Percentiles rank a stretch among this genome's conserved stretches.
Evolutionary conservation across 2,888 invertebrate species (phyloP).

Genomic region (Belgica antarctica): DNA sequence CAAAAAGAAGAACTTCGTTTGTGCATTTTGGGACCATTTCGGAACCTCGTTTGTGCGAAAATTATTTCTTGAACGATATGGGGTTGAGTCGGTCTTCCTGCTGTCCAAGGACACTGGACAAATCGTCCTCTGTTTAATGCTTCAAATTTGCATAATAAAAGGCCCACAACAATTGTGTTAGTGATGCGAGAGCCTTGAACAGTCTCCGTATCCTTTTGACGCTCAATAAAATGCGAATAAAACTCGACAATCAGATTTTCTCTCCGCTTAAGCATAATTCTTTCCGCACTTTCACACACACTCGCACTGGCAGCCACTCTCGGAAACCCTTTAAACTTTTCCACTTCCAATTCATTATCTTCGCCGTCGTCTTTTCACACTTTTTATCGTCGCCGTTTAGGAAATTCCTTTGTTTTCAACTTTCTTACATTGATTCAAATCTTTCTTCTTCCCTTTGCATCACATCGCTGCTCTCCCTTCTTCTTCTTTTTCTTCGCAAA

Average conservation of each 20-base stretch:
- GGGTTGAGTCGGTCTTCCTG: slow-evolving; percentile 18
- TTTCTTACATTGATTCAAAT: not conserved
- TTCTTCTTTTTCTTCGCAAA: slow-evolving; percentile 13
- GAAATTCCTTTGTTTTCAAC: slow-evolving; percentile 37
- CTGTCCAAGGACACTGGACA: slow-evolving; percentile 14
- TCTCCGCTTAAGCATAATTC: not conserved
- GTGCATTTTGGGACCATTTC: not conserved
- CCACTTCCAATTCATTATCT: not conserved
- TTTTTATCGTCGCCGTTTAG: not conserved
- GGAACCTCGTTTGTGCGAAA: not conserved
- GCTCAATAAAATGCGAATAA: not conserved
- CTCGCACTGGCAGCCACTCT: no score
- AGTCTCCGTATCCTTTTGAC: not conserved
- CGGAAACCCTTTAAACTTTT: not conserved
- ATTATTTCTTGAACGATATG: not conserved
- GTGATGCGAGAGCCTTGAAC: slow-evolving; percentile 33
- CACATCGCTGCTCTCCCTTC: slow-evolving; percentile 11
- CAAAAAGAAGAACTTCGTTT: not conserved
- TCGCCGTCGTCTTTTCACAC: not conserved
- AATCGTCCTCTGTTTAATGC: not conserved
- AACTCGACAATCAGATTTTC: no score
- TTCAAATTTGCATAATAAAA: slow-evolving; percentile 41
- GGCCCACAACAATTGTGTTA: slow-evolving; percentile 23
- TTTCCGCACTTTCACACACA: not conserved
- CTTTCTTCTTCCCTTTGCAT: slow-evolving; percentile 8